Base-by-base conservation (phyloP, 2,113 vertebrate genomes). In the Dermatemys mawii region DNA sequence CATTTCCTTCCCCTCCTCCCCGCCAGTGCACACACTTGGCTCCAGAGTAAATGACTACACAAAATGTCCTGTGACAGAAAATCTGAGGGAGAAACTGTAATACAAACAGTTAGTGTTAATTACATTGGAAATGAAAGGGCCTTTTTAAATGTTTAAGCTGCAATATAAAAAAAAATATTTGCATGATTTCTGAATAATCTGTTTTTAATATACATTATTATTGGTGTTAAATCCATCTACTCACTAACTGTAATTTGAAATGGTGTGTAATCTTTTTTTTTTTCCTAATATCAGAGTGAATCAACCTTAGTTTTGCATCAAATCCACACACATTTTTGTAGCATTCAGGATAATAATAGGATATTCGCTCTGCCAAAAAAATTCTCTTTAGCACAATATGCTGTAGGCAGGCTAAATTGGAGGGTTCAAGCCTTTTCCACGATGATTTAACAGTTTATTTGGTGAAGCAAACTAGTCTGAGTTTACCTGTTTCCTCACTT, bases 131-230 rank as follows among this genome's bases (percentile, higher is more conserved):
- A 44, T 27, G 75, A 84, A 8, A 17, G 2, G 46, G 3, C 93
- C 11, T 27, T 90, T 89, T 87, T 89, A 90, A 94, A 19, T 2
- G 38, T 89, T 89, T 0, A 13, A 4, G 76, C 73, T 53, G 49
- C 2, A 81, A 76, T 90, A 5, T 46, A 84, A 44, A 27, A 70
- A 78, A 95, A 85, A 57, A 83, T 75, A 60, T 46, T 63, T 44
- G 0, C 57, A 50, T 5, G 76, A 80, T 4, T 90, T 5, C 13
- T 46, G 8, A 49, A 75, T 88, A 70, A 8, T 80, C 94, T 75
- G 19, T 85, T 83, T 84, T 54, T 85, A 79, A 8, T 79, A 51
- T 81, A 50, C 87, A 81, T 24, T 22, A 63, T 78, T 93, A 94
- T 48, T 89, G 19, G 67, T 60, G 7, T 11, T 92, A 60, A 90